Evolutionary conservation across 64 coral and sea anemone species (phyloP).

Genomic region (Dendrophyllia cribrosa): DNA sequence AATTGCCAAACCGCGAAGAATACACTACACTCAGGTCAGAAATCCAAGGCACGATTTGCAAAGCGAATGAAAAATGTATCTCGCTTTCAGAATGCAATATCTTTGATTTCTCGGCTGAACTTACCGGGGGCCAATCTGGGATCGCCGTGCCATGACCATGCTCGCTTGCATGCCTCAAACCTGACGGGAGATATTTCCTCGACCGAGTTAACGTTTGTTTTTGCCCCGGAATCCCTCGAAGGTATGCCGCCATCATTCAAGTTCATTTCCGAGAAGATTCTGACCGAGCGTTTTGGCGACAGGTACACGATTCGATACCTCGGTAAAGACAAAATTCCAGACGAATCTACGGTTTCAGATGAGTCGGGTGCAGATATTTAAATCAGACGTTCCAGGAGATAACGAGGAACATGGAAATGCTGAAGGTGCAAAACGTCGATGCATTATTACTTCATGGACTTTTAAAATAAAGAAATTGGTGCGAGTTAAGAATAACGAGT

Average conservation of each 20-base stretch:
- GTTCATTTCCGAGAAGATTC: conserved; percentile 28
- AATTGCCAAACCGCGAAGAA: conserved; percentile 36
- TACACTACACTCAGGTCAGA: conserved; percentile 25
- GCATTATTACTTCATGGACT: too few species aligned
- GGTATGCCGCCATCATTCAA: conserved; percentile 18
- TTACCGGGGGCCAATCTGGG: conserved; percentile 75
- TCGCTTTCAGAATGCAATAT: conserved; percentile 66
- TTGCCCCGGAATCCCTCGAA: conserved; percentile 9
- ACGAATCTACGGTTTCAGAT: not conserved
- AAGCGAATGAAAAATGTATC: conserved; percentile 15
- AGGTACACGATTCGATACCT: conserved; percentile 38
- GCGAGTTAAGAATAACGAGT: too few species aligned
- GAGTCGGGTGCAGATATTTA: not conserved
- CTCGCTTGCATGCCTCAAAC: conserved; percentile 30
- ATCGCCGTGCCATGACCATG: conserved; percentile 61
- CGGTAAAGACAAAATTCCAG: conserved; percentile 21
- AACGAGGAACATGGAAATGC: not conserved
- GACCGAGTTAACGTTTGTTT: too few species aligned
- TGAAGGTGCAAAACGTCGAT: not conserved
- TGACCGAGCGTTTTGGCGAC: conserved; percentile 35
- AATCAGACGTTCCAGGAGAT: not conserved
- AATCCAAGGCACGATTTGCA: not conserved
- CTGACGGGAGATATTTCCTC: conserved; percentile 40
- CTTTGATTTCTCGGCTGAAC: conserved; percentile 43
- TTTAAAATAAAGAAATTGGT: too few species aligned